A percentile compares a stretch with the other conserved stretches of the same genome.
phyloP scores from a whole-genome alignment of 2,797 vertebrate genomes.

The Poeciliopsis infans region DNA sequence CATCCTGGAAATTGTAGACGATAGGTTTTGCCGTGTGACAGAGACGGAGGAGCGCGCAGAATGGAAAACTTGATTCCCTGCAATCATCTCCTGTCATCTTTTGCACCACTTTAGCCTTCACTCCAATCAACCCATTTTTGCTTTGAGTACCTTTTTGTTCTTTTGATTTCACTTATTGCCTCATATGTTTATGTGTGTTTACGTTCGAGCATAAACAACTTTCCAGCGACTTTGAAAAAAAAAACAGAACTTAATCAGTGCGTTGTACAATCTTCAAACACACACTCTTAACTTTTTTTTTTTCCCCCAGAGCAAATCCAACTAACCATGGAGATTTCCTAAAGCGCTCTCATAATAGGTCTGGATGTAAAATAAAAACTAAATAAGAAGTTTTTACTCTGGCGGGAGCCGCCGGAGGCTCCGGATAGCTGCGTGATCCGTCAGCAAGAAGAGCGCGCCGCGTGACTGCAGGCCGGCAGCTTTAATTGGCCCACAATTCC shows the following conservation, averaged over 20 bases:
- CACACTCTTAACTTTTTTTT: constrained; percentile 36
- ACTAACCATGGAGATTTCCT: constrained; percentile 58
- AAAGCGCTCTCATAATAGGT: constrained; percentile 46
- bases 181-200: constrained; percentile 53
- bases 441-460: constrained; percentile 70
- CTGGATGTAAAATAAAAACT: constrained; percentile 31
- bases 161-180: constrained; percentile 73
- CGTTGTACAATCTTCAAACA: constrained; percentile 16
- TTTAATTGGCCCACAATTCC: constrained; percentile 81
- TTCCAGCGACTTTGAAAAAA: constrained; percentile 38
- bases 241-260: constrained; percentile 27
- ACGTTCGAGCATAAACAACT: constrained; percentile 37
- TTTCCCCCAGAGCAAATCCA: constrained; percentile 27
- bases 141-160: constrained; percentile 54
- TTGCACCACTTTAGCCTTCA: constrained; percentile 57
- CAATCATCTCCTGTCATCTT: constrained; percentile 71
- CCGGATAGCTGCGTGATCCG: constrained; percentile 56
- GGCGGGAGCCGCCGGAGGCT: constrained; percentile 55
- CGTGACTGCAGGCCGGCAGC: constrained; percentile 60
- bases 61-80: constrained; percentile 70
- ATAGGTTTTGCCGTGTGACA: constrained; percentile 57
- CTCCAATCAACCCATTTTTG: constrained; percentile 57
- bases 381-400: constrained; percentile 50
- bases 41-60: constrained; percentile 40
- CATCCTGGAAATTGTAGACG: constrained; percentile 34